Evolutionary conservation across 2,113 vertebrate species (phyloP).

Genomic region (Mustela lutreola): DNA sequence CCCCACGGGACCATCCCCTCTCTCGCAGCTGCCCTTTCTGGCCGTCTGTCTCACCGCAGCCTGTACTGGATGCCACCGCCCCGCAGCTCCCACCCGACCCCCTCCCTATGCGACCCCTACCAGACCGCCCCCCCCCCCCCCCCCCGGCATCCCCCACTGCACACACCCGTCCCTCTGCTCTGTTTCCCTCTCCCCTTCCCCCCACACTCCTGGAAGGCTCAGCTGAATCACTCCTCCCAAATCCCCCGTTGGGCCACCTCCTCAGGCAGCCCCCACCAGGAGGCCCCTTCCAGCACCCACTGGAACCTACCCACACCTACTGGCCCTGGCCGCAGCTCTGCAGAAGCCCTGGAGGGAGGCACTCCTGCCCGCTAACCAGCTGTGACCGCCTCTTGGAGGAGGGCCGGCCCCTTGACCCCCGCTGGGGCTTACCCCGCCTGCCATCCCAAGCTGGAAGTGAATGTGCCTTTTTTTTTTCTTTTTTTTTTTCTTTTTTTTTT

Average conservation of each 20-base stretch:
- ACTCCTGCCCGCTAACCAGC: not conserved
- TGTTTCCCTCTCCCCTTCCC: too few relatives aligned
- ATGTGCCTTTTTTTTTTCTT: not conserved
- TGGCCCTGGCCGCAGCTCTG: not conserved
- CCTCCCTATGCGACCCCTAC: too few relatives aligned
- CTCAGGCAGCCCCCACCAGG: not conserved
- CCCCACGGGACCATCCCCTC: not conserved
- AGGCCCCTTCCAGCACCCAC: not conserved
- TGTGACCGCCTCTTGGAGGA: not conserved
- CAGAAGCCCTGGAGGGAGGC: not conserved
- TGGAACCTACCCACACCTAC: not conserved
- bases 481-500: not conserved
- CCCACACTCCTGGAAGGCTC: not conserved
- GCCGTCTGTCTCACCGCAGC: too few relatives aligned
- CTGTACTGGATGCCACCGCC: too few relatives aligned
- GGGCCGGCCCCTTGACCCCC: not conserved
- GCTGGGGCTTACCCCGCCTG: not conserved
- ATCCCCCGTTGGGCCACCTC: not conserved
- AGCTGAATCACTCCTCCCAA: not conserved
- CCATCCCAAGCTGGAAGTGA: not conserved
- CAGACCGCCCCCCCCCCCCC: too few relatives aligned
- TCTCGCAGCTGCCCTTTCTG: not conserved
- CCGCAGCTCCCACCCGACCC: too few relatives aligned
- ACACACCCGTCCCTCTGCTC: too few relatives aligned
- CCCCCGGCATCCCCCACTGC: too few relatives aligned